A percentile compares a stretch with the other conserved stretches of the same genome.
These are phyloP conservation scores for Tetheella fluctuosa DNA, from an alignment of 2,888 invertebrate genomes.

Conservation along the genomic window DNA sequence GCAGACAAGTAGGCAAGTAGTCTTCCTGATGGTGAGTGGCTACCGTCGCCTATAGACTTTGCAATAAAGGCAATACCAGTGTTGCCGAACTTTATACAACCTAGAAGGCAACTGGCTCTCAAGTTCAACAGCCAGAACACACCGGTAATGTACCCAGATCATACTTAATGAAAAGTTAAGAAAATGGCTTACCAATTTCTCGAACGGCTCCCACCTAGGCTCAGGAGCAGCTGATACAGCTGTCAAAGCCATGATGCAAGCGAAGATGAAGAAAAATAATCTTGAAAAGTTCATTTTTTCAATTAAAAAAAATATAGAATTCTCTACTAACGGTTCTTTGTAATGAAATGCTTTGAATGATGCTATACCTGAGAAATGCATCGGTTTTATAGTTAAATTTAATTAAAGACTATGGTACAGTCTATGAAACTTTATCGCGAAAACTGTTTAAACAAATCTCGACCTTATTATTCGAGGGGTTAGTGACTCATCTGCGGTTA, in stretches of 20 bases:
- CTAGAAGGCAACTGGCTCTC: no score
- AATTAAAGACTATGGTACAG: background rate
- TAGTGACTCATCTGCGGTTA: background rate
- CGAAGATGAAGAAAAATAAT: slow-evolving; percentile 38
- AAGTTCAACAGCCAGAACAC: no score
- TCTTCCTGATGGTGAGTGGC: no score
- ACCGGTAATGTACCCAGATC: no score
- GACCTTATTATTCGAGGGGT: slow-evolving; percentile 3
- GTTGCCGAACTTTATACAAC: no score
- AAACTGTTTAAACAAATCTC: slow-evolving; percentile 10
- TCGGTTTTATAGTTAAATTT: slow-evolving; percentile 9
- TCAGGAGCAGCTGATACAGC: slow-evolving; percentile 43
- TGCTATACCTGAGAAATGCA: slow-evolving; percentile 24
- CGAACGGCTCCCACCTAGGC: slow-evolving; percentile 53
- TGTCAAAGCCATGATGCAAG: slow-evolving; percentile 33
- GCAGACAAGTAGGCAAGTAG: no score
- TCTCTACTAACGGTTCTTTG: background rate
- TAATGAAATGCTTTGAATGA: slow-evolving; percentile 23
- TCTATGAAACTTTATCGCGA: background rate
- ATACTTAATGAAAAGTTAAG: background rate
- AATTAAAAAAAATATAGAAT: slow-evolving; percentile 5
- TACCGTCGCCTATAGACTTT: no score
- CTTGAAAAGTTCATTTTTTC: slow-evolving; percentile 54
- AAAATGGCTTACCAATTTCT: slow-evolving; percentile 32
- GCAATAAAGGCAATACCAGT: no score